Evolutionary conservation across 2,797 vertebrate species (phyloP), one percentile per base, ranked within the genome.

Genomic region (Argyrosomus regius): DNA sequence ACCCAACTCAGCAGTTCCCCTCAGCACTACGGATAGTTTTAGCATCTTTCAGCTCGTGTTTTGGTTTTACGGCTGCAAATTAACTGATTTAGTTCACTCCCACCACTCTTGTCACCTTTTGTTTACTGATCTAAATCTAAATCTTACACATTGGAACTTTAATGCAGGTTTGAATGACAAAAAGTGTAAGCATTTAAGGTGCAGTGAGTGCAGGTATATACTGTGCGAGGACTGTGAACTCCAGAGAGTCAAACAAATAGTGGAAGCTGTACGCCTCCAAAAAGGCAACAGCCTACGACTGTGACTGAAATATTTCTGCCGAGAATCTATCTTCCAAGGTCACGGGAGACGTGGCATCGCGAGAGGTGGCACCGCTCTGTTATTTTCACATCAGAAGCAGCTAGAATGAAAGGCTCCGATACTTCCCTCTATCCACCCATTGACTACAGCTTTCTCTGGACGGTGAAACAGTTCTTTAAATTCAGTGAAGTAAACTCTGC

Each of bases 401-500:
- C 53, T 2, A 0, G 35, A 16, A 68, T n/a, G 60, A 62, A 72
- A 67, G 20, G 35, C 72, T 60, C 48, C 0, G 20, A 72, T 39
- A 18, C 56, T 1, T 76, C 78, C 54, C 57, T 60, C 22, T 22
- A 1, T 58, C 77, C 68, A 5, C 64, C 49, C 53, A 20, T 3
- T 24, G 66, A 52, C 72, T 41, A 20, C 28, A 1, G 77, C 50
- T 72, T 85, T 76, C 61, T 62, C 24, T 13, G 31, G 39, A 61
- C 28, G 61, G 22, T 3, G 13, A 77, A 77, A 59, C 71, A 20
- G 28, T 14, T 0, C 57, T 82, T 88, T 80, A 84, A 77, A 81
- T 74, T 71, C 77, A 81, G 71, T 5, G 64, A 72, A 81, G 49
- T 75, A 57, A 73, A 82, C 82, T 46, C 48, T 77, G 86, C 80